Percentiles rank a stretch among this genome's conserved stretches.
Conservation (phyloP, 2,113 vertebrate genomes). For the Excalfactoria chinensis region DNA sequence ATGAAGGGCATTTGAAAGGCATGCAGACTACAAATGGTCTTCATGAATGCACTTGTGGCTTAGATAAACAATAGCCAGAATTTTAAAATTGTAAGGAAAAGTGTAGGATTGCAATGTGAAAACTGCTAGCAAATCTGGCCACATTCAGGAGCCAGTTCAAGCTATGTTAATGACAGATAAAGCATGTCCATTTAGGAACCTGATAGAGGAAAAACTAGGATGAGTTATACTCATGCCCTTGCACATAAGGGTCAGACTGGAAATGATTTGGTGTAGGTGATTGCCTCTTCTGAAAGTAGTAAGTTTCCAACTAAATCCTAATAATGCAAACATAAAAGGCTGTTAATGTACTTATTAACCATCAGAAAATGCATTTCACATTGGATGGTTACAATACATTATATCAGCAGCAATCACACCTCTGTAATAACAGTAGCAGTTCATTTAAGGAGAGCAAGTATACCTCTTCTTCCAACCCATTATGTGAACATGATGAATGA, state of each 20-base stretch:
- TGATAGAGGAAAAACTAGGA: neutral
- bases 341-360: slow-evolving; percentile 66
- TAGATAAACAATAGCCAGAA: neutral
- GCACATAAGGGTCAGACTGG: slow-evolving; percentile 45
- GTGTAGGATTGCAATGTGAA: neutral
- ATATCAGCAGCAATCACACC: slow-evolving; percentile 57
- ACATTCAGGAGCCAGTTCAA: slow-evolving; percentile 5
- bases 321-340: slow-evolving; percentile 71
- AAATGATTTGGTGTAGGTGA: slow-evolving; percentile 22
- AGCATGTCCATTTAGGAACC: slow-evolving; percentile 36
- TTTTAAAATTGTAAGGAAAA: neutral
- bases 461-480: slow-evolving; percentile 57
- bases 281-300: slow-evolving; percentile 16
- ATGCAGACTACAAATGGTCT: neutral
- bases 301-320: slow-evolving; percentile 66
- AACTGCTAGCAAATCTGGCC: neutral
- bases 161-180: slow-evolving; percentile 17
- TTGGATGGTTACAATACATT: slow-evolving; percentile 66
- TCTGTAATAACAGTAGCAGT: slow-evolving; percentile 61
- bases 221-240: slow-evolving; percentile 54
- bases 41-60: neutral
- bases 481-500: slow-evolving; percentile 62
- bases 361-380: slow-evolving; percentile 68
- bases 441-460: slow-evolving; percentile 66
- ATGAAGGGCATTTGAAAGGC: neutral